These are phyloP conservation scores for Alloplasta piceator DNA, from an alignment of 2,888 invertebrate genomes.

Conservation along the genomic window DNA sequence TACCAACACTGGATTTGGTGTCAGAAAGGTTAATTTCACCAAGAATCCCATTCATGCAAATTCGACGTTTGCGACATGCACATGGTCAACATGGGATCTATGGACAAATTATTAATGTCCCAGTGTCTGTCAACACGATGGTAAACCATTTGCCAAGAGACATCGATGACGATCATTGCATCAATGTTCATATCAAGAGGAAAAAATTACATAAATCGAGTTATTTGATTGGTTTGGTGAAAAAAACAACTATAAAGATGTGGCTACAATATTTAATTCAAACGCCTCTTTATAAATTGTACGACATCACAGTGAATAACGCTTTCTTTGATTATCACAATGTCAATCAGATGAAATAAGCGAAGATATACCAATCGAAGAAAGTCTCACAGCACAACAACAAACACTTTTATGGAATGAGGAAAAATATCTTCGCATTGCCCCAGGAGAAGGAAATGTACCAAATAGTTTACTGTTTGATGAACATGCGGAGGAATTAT, in stretches of 20 bases:
- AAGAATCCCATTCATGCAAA: conserved; percentile 71
- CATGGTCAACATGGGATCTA: conserved; percentile 68
- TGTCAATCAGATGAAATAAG: conserved; percentile 22
- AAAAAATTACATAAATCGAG: conserved; percentile 67
- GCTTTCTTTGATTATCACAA: conserved; percentile 4
- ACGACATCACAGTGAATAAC: conserved; percentile 30
- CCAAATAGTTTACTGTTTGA: conserved; percentile 78
- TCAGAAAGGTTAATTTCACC: conserved; percentile 71
- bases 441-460: conserved; percentile 65
- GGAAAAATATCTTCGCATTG: conserved; percentile 49
- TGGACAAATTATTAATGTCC: conserved; percentile 74
- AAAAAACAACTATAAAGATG: conserved; percentile 62
- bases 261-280: conserved; percentile 67
- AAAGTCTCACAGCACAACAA: conserved; percentile 42
- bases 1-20: conserved; percentile 66
- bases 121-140: conserved; percentile 70
- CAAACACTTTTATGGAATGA: conserved; percentile 63
- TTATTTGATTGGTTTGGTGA: conserved; percentile 68
- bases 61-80: conserved; percentile 68
- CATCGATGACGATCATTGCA: conserved; percentile 71
- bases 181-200: conserved; percentile 71
- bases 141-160: conserved; percentile 67
- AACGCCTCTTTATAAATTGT: conserved; percentile 58
- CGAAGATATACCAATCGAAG: conserved; percentile 44
- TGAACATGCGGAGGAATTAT: conserved; percentile 71